Percentiles rank a stretch among this genome's conserved stretches.
phyloP scores from a whole-genome alignment of 2,113 vertebrate species.

The Entelurus aequoreus region DNA sequence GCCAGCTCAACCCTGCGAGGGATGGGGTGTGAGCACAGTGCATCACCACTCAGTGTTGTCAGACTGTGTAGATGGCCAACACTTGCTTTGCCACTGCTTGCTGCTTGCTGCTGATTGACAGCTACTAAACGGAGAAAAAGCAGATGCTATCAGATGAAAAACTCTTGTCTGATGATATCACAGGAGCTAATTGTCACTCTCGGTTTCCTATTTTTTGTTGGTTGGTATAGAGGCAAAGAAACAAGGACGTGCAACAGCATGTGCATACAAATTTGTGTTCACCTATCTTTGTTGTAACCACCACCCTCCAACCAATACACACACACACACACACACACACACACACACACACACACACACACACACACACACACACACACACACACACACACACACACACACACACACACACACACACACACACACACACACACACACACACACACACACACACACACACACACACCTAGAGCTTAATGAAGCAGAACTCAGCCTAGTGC shows the following conservation, averaged over 20 bases:
- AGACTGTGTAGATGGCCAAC: neutral
- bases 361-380: too few species aligned
- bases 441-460: constrained; percentile 9
- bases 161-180: neutral
- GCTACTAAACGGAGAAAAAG: neutral
- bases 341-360: constrained; percentile 8
- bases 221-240: neutral
- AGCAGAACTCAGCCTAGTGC: constrained; percentile 87
- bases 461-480: constrained; percentile 87
- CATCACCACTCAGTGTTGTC: constrained; percentile 5
- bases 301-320: constrained; percentile 37
- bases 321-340: constrained; percentile 49
- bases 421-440: too few species aligned
- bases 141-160: neutral
- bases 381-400: constrained; percentile 44
- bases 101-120: constrained; percentile 1
- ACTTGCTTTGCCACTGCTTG: neutral
- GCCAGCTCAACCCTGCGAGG: constrained; percentile 73
- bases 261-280: constrained; percentile 21
- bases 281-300: constrained; percentile 38
- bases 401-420: constrained; percentile 44
- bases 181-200: neutral
- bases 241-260: neutral
- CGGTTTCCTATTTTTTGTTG: neutral
- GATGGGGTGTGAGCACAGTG: constrained; percentile 51